Base-by-base conservation (phyloP, 1,140 invertebrate genomes). In the Monomorium pharaonis region DNA sequence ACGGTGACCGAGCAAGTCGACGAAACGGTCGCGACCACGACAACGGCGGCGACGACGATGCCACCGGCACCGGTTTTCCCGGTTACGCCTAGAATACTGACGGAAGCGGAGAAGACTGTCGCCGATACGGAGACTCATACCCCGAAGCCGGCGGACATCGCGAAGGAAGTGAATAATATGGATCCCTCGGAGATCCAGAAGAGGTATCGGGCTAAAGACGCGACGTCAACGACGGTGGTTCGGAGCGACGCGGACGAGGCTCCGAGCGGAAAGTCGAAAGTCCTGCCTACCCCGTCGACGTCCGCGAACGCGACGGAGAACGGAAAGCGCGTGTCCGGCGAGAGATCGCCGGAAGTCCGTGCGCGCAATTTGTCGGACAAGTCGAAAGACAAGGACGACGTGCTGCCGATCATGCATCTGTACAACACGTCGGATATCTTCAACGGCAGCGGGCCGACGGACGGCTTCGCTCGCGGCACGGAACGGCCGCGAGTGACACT, bases 351-450 rank as follows among this genome's bases (percentile, higher is more conserved):
- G 56, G 94, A 95, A 88, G 94, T 94, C n/a, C 90, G 92, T 51
- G 92, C 87, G 7, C 84, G 94, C 7, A 94, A 94, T 80, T 84
- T 94, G 12, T 93, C 92, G 1, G 93, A 94, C 86, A 92, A 94
- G 49, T 90, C 88, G 37, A 93, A 93, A 85, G 93, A 94, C 70
- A 94, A 95, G 75, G 94, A 95, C 84, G 78, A 94, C 70, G 92
- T 95, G 21, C 70, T 95, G 42, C 94, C 94, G 9, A 95, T 95
- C 74, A 95, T 95, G 94, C 92, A 95, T 54, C 87, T 94, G 42
- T 95, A 95, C 88, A 95, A 95, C 74, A 94, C 93, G 3, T 94
- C 94, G 14, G 92, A 90, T 12, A 95, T 95, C 27, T 95, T 95
- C 77, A 94, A 95, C 65, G 93, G 87, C 18, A 94, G 87, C 21